Base-by-base conservation (phyloP, 2,113 vertebrate genomes). In the Sylvilagus bachmani region DNA sequence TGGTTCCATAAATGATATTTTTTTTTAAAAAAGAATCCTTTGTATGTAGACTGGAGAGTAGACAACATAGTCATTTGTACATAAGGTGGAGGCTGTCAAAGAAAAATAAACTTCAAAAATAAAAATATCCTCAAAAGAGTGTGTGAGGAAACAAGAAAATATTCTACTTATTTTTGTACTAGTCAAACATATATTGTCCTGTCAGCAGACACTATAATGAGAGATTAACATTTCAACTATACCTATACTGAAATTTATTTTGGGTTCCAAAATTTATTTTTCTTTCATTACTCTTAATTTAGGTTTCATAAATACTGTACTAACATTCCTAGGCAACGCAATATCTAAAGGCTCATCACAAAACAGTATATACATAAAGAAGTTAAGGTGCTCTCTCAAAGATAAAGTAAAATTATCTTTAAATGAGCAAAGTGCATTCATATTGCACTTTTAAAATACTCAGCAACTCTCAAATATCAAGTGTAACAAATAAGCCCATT, bases 381-480 rank as follows among this genome's bases (percentile, higher is more conserved):
- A 96, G 86, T 97, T 96, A 94, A 96, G 90, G 69, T 89, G 55
- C 91, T 96, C 53, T 75, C 96, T 81, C 71, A 94, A 95, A 90
- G 97, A 93, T 97, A 97, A 98, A 98, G 62, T 95, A 97, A 98
- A 97, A 97, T 94, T 95, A 95, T 94, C 97, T 97, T 96, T 89
- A 81, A 98, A 97, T 96, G 81, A 96, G 81, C 94, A 95, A 97
- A 98, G 97, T 98, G 97, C 97, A 78, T 97, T 97, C 97, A 86
- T 86, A 94, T 79, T 93, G 85, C 82, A 74, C 51, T 95, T 73
- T 83, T 79, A 93, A 98, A 93, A 91, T 64, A 82, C 92, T 95
- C 82, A 96, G 95, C 95, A 78, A 51, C 94, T 97, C 88, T 85
- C 93, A 94, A 97, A 95, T 86, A 96, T 1, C 74, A 66, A 98